These are phyloP conservation scores for Anoplophora glabripennis DNA, from an alignment of 1,140 invertebrate genomes.

Conservation along the genomic window DNA sequence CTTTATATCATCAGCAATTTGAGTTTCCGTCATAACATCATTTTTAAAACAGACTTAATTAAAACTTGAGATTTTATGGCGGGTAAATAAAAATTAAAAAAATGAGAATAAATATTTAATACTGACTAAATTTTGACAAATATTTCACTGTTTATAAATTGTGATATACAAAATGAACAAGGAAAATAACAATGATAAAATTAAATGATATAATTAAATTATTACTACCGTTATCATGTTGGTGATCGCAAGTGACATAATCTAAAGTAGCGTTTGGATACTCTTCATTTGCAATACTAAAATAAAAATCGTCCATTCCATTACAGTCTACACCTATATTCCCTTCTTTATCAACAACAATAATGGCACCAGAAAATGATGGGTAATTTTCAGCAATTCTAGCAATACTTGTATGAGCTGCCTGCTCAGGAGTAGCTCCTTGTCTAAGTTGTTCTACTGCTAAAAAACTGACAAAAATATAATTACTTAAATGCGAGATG, in stretches of 20 bases:
- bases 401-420: conserved; percentile 63
- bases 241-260: neutral
- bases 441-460: conserved; percentile 85
- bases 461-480: conserved; percentile 62
- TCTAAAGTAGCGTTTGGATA: neutral
- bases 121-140: neutral
- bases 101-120: no score
- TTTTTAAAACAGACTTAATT: no score
- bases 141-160: neutral
- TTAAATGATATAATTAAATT: no score
- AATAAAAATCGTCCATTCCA: conserved; percentile 72
- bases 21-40: no score
- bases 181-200: no score
- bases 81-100: no score
- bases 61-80: no score
- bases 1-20: no score
- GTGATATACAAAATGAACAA: no score
- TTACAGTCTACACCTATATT: conserved; percentile 81
- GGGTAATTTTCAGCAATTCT: conserved; percentile 74
- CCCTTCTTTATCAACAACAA: conserved; percentile 72
- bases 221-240: no score
- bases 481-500: conserved; percentile 20
- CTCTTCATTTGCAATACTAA: conserved; percentile 49
- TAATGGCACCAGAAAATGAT: conserved; percentile 76
- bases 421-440: conserved; percentile 65